Evolutionary conservation across 2,797 vertebrate species (phyloP), one percentile per base, ranked within the genome.

Genomic region (Alcedo quadribrachys): DNA sequence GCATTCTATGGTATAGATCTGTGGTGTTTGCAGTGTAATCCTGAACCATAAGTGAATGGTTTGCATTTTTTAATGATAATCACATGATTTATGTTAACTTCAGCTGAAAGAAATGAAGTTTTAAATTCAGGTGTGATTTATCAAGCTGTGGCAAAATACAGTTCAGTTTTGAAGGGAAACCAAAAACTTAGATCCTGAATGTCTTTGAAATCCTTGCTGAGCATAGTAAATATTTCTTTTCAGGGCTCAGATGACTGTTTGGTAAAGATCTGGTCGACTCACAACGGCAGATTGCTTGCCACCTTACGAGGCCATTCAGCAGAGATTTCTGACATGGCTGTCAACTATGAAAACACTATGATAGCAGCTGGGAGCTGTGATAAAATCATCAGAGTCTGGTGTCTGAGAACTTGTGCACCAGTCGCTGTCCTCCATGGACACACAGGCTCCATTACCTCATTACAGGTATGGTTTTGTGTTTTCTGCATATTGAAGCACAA

Each of bases 231-330:
- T 4, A 8, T 87, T 93, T 93, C 80, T 86, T 79, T 35, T 35
- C 75, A 99, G 99, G 99, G 99, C 89, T 99, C 99, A 33, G 99
- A 99, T 93, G 99, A 99, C 97, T 99, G 99, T 94, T 98, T 99
- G 97, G 99, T 99, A 89, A 99, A 99, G 97, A 99, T 99, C 81
- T 99, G 99, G 99, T 99, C 99, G 81, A 99, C 99, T 15, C 98
- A 99, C 87, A 99, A 99, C 27, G 99, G 99, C 89, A 98, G 99
- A 45, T 98, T 99, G 12, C 98, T 99, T 91, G 98, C 99, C 43
- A 99, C 99, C 0, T 96, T 99, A 91, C 97, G 99, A 90, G 99
- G 99, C 67, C 99, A 99, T 94, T 99, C 99, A 73, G 99, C 99
- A 32, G 99, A 99, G 97, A 99, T 99, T 93, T 99, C 99, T 10